Base-by-base conservation (phyloP, 2,797 vertebrate species). In the Smutsia temminckii region DNA sequence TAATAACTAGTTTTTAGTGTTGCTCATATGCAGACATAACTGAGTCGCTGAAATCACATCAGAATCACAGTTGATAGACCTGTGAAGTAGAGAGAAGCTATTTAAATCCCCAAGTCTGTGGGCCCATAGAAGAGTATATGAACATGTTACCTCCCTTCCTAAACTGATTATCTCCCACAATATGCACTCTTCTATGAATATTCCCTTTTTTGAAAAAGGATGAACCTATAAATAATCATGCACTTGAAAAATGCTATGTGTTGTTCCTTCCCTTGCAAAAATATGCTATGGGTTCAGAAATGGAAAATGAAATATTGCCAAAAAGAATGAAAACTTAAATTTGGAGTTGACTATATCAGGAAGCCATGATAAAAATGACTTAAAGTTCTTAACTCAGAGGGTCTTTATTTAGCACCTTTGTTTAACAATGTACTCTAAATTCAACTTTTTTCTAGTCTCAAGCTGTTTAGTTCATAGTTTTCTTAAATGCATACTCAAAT, bases 401-500 rank as follows among this genome's bases (percentile, higher is more conserved):
- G 3, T 68, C 23, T 81, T 81, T 64, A 80, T 89, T 79, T 69
- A 69, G 57, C 17, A 94, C 7, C 34, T 85, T 59, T 90, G 20
- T 61, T 77, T 89, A 92, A 55, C 34, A 88, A 61, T 90, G 11
- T 91, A 40, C 2, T 89, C 16, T 51, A 12, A 79, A 88, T 97
- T 88, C 37, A 59, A 42, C 1, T 18, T 93, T 95, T 91, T 83
- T 66, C 13, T 53, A 72, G 3, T 63, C 5, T 14, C 18, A 81
- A n/a, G 29, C 16, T 78, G 10, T 72, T 95, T 42, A 90, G 16
- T 86, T 95, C 66, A 84, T 92, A 94, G 17, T 64, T 93, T 51
- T 87, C 90, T 92, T 95, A 96, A 96, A 94, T 91, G n/a, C 20
- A 34, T 78, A 61, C 95, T 95, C 51, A 95, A 93, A 93, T 89